Evolutionary conservation across 2,113 vertebrate genomes (phyloP).

Genomic region (Dascyllus trimaculatus): DNA sequence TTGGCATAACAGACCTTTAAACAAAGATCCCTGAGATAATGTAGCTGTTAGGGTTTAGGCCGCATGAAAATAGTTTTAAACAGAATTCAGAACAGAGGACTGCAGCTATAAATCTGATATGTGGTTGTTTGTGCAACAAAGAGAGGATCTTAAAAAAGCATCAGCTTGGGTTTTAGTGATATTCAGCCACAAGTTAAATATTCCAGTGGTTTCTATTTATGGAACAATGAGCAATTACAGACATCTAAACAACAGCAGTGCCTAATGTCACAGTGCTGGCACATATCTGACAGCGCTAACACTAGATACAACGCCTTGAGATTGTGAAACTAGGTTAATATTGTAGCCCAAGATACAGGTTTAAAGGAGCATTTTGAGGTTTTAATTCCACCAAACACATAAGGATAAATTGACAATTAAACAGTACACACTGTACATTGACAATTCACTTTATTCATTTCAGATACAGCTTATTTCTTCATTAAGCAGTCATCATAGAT

Average conservation of each 20-base stretch:
- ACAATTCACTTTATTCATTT: slow-evolving; percentile 78
- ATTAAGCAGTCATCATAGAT: slow-evolving; percentile 26
- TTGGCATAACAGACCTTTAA: slow-evolving; percentile 58
- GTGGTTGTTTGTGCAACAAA: slow-evolving; percentile 57
- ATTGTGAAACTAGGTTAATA: neutral
- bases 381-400: neutral
- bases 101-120: slow-evolving; percentile 23
- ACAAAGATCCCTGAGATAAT: slow-evolving; percentile 56
- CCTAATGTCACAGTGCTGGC: slow-evolving; percentile 22
- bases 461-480: slow-evolving; percentile 83
- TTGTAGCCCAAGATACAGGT: neutral
- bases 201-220: slow-evolving; percentile 47
- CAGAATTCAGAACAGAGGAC: slow-evolving; percentile 30
- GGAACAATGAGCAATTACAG: slow-evolving; percentile 34
- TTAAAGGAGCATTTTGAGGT: neutral
- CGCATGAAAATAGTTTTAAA: slow-evolving; percentile 55
- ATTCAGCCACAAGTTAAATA: slow-evolving; percentile 35
- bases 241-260: slow-evolving; percentile 32
- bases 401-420: slow-evolving; percentile 1
- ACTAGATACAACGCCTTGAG: neutral
- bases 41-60: slow-evolving; percentile 48
- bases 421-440: slow-evolving; percentile 5
- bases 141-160: slow-evolving; percentile 33
- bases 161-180: slow-evolving; percentile 47
- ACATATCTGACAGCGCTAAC: slow-evolving; percentile 1